Conservation (phyloP, 2,888 invertebrate species). For the Ophion ellenae region DNA sequence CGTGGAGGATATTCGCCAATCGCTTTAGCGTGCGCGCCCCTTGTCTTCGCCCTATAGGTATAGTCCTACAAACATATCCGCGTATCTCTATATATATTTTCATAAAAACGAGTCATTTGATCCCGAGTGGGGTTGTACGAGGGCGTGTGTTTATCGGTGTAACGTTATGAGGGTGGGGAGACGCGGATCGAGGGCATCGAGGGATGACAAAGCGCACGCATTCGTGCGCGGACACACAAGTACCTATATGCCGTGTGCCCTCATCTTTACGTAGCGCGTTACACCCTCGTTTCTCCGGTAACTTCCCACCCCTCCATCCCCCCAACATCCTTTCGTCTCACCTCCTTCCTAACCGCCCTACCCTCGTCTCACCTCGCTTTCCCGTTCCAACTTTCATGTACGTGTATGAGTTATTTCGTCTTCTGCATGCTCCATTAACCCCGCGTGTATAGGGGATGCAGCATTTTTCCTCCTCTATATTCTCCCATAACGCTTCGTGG, state of each 20-base stretch:
- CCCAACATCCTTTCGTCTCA: background rate
- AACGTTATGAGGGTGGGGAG: constrained; percentile 61
- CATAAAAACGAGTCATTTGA: constrained; percentile 68
- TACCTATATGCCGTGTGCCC: constrained; percentile 12
- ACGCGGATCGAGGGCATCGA: constrained; percentile 44
- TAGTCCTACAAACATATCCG: background rate
- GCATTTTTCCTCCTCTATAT: constrained; percentile 51
- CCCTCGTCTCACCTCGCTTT: background rate
- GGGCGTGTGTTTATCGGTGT: constrained; percentile 66
- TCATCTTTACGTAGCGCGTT: constrained; percentile 22
- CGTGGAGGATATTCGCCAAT: constrained; percentile 32
- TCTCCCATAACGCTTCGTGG: constrained; percentile 53
- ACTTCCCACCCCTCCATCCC: constrained; percentile 11
- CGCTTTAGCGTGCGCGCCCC: constrained; percentile 19
- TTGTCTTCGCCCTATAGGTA: background rate
- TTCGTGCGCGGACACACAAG: constrained; percentile 54
- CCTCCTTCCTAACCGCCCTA: background rate
- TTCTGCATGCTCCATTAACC: constrained; percentile 64
- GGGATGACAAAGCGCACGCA: constrained; percentile 56
- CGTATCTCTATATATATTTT: constrained; percentile 27
- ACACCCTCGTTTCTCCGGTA: constrained; percentile 44
- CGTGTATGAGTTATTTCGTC: constrained; percentile 63
- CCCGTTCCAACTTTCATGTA: background rate
- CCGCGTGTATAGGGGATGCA: constrained; percentile 49
- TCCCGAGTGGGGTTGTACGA: constrained; percentile 52